These are phyloP conservation scores for Mus pahari DNA, from an alignment of 2,113 vertebrate species.

Conservation along the genomic window DNA sequence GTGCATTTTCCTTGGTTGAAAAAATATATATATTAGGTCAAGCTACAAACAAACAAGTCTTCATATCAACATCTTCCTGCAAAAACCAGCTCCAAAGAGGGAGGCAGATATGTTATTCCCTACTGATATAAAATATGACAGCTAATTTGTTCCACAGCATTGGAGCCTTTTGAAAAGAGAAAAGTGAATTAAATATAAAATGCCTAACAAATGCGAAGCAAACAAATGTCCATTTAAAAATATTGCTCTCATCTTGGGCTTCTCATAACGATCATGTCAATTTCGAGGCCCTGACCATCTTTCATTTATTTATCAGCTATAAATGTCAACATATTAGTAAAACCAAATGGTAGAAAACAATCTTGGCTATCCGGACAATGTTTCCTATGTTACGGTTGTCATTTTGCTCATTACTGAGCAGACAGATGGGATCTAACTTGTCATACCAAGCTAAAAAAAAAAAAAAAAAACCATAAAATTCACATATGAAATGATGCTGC, in stretches of 20 bases:
- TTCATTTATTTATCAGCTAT: slow-evolving; percentile 59
- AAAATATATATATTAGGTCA: neutral
- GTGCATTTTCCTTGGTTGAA: neutral
- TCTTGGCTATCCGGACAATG: slow-evolving; percentile 57
- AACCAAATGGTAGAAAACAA: slow-evolving; percentile 62
- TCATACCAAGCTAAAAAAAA: slow-evolving; percentile 21
- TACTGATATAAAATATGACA: slow-evolving; percentile 48
- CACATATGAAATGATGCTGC: slow-evolving; percentile 12
- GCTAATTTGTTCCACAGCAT: slow-evolving; percentile 51
- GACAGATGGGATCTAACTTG: slow-evolving; percentile 61
- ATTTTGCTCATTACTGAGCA: slow-evolving; percentile 40
- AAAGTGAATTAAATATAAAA: slow-evolving; percentile 55
- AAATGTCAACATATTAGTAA: slow-evolving; percentile 67
- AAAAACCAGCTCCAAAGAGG: slow-evolving; percentile 28
- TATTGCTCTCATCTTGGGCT: slow-evolving; percentile 19
- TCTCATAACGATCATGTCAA: slow-evolving; percentile 36
- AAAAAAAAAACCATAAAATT: neutral
- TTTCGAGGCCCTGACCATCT: slow-evolving; percentile 38
- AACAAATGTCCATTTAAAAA: slow-evolving; percentile 47
- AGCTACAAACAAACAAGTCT: slow-evolving; percentile 15
- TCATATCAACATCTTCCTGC: neutral
- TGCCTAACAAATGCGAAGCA: neutral
- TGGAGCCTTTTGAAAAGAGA: slow-evolving; percentile 1
- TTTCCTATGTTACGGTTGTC: slow-evolving; percentile 36
- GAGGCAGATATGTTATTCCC: neutral